phyloP scores from a whole-genome alignment of 2,113 vertebrate species.

The Nansenia antarctica region DNA sequence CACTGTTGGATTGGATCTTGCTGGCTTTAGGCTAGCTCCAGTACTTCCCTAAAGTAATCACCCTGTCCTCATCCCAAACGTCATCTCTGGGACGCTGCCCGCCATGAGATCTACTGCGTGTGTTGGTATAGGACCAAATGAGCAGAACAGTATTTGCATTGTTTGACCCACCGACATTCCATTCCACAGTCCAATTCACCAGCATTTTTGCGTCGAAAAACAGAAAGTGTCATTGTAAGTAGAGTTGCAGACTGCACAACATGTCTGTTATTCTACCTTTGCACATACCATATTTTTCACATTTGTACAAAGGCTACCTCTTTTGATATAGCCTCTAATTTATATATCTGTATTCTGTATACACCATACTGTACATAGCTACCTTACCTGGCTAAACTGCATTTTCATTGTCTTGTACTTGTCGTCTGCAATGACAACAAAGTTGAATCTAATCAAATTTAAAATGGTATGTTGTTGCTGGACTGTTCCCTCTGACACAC shows the following conservation, averaged over 20 bases:
- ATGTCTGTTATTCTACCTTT: background rate
- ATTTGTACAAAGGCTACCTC: too few species aligned
- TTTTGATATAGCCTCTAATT: too few species aligned
- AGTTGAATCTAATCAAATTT: too few species aligned
- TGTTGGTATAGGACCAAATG: conserved; percentile 7
- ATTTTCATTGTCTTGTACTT: too few species aligned
- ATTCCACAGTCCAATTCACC: conserved; percentile 25
- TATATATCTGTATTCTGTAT: too few species aligned
- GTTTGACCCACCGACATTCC: conserved; percentile 25
- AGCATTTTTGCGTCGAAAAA: conserved; percentile 36
- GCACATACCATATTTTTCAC: background rate
- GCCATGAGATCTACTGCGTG: background rate
- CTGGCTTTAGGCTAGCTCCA: background rate
- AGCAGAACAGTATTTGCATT: conserved; percentile 37
- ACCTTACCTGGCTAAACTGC: too few species aligned
- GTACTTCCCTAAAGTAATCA: background rate
- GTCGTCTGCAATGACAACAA: too few species aligned
- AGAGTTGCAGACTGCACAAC: conserved; percentile 1
- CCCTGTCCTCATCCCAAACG: background rate
- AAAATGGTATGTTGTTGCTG: background rate
- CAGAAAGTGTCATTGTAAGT: conserved; percentile 50
- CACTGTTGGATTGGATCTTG: too few species aligned
- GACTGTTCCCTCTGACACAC: background rate
- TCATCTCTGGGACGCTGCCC: background rate
- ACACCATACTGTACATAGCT: too few species aligned